Evolutionary conservation across 1,140 invertebrate species (phyloP).

Genomic region (Phthorimaea operculella): DNA sequence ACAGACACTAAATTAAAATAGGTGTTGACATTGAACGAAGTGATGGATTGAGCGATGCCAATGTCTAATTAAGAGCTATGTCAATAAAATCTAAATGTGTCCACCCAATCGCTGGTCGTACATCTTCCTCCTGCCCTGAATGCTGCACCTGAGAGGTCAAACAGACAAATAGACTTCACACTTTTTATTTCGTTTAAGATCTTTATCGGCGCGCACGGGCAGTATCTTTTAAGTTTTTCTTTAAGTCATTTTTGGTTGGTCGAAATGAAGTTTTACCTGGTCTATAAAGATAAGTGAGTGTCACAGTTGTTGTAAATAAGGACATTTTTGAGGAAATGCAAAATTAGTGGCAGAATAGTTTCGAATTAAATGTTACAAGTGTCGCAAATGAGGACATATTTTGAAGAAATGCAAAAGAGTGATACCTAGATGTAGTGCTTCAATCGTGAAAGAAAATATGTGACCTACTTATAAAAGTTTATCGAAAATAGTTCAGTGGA

Average conservation of each 20-base stretch:
- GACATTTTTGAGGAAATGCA: no score
- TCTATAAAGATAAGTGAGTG: constrained; percentile 50
- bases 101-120: background rate
- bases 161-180: background rate
- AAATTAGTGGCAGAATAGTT: no score
- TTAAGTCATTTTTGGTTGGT: constrained; percentile 17
- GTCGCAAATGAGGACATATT: no score
- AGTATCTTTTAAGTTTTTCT: constrained; percentile 11
- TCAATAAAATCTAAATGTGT: background rate
- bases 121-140: background rate
- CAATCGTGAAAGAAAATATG: no score
- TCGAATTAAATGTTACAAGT: no score
- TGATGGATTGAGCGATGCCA: background rate
- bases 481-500: background rate
- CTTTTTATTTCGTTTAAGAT: constrained; percentile 14
- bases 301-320: background rate
- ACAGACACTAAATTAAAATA: no score
- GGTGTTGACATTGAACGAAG: no score
- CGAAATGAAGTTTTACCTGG: constrained; percentile 46
- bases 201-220: constrained; percentile 13
- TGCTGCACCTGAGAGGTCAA: background rate
- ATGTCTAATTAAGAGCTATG: constrained; percentile 1
- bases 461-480: background rate
- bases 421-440: no score
- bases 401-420: no score